Conservation (phyloP, 2,113 vertebrate species). For the Castor canadensis region DNA sequence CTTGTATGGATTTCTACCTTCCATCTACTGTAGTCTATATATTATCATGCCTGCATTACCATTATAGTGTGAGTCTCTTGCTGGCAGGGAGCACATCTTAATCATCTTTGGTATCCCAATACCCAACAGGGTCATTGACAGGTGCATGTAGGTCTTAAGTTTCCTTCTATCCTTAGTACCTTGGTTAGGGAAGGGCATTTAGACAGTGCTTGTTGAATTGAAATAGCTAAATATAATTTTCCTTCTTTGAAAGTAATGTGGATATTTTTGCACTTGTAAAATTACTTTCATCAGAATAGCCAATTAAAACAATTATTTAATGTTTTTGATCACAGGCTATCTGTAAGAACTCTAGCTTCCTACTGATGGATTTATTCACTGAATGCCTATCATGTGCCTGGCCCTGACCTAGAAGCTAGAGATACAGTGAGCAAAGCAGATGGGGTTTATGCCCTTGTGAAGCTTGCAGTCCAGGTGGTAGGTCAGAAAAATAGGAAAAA, state of each 20-base stretch:
- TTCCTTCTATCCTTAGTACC: background rate
- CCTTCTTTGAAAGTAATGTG: background rate
- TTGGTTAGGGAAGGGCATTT: background rate
- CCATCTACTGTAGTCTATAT: rapidly evolving
- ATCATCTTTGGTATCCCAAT: background rate
- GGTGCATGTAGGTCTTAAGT: background rate
- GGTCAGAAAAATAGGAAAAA: background rate
- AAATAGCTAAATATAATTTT: background rate
- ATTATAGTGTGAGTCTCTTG: background rate
- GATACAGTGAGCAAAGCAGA: background rate
- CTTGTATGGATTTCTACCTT: background rate
- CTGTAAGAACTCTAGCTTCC: background rate
- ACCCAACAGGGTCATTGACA: background rate
- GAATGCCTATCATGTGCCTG: background rate
- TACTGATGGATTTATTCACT: background rate
- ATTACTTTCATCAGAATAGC: background rate
- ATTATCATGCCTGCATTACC: background rate
- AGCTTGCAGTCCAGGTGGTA: background rate
- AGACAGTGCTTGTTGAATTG: background rate
- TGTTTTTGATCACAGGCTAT: background rate
- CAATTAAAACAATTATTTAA: constrained; percentile 21
- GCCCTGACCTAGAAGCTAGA: background rate
- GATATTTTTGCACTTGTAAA: constrained; percentile 26
- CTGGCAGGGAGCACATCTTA: background rate
- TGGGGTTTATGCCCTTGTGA: background rate